Percentiles rank a stretch among this genome's conserved stretches.
Conservation (phyloP, 1,140 invertebrate genomes). For the Drosophila nebulosa region DNA sequence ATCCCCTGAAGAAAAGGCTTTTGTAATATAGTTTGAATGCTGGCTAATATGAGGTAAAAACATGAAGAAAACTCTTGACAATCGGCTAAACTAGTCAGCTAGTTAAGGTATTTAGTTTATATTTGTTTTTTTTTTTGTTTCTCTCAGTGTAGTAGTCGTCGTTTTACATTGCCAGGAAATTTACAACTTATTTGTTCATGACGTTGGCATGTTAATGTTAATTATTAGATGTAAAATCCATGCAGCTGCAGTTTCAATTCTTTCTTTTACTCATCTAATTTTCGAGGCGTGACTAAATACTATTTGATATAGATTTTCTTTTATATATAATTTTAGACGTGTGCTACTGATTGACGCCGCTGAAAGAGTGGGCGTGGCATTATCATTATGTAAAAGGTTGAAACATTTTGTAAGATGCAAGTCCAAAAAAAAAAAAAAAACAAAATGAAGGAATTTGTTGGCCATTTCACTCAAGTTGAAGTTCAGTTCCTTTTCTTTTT, state of each 20-base stretch:
- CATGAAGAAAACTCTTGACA: too few species aligned
- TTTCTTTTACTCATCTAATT: neutral
- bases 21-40: too few species aligned
- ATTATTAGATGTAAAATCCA: conserved; percentile 34
- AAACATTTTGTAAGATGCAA: neutral
- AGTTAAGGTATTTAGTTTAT: too few species aligned
- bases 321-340: conserved; percentile 15
- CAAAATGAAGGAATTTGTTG: conserved; percentile 15
- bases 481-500: conserved; percentile 49
- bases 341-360: neutral
- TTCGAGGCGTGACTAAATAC: conserved; percentile 46
- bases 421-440: conserved; percentile 22
- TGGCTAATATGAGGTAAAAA: too few species aligned
- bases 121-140: neutral
- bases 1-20: too few species aligned
- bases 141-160: neutral
- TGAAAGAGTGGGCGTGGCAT: neutral
- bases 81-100: too few species aligned
- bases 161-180: neutral
- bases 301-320: conserved; percentile 23
- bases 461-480: conserved; percentile 41
- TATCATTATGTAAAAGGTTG: conserved; percentile 10
- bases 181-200: conserved; percentile 11
- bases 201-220: conserved; percentile 45
- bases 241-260: conserved; percentile 17